Percentiles rank a stretch among this genome's conserved stretches.
phyloP scores from a whole-genome alignment of 2,797 vertebrate species.

The Gallinago stenura region DNA sequence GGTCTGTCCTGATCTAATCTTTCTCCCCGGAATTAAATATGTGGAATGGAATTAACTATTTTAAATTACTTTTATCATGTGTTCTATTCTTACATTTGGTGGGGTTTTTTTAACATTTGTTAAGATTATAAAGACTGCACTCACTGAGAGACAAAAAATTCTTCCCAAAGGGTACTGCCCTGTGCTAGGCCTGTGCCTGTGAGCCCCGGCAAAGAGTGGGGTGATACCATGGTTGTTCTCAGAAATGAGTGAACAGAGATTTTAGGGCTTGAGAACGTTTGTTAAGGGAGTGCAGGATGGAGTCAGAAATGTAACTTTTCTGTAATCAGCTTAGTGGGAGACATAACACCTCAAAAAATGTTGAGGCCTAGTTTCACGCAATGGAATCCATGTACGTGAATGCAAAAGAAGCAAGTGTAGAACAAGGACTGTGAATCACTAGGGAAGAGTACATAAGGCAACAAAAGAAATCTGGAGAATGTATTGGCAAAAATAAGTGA shows the following conservation, averaged over 20 bases:
- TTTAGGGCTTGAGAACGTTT: neutral
- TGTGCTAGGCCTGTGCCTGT: neutral
- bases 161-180: neutral
- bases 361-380: neutral
- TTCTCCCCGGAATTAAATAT: neutral
- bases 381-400: accelerated
- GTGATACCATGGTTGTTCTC: neutral
- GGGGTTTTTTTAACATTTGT: neutral
- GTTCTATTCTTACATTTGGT: neutral
- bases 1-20: neutral
- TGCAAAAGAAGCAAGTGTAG: neutral
- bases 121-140: neutral
- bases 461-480: neutral
- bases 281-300: neutral
- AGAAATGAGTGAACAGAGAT: neutral
- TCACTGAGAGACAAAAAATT: neutral
- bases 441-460: neutral
- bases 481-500: neutral
- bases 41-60: neutral
- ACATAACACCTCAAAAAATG: neutral
- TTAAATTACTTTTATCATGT: neutral
- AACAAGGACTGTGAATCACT: neutral
- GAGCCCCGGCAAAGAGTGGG: neutral
- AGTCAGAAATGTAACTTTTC: neutral
- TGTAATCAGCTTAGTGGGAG: neutral